Base-by-base conservation (phyloP, 2,888 invertebrate species). In the Leucozona laternaria region DNA sequence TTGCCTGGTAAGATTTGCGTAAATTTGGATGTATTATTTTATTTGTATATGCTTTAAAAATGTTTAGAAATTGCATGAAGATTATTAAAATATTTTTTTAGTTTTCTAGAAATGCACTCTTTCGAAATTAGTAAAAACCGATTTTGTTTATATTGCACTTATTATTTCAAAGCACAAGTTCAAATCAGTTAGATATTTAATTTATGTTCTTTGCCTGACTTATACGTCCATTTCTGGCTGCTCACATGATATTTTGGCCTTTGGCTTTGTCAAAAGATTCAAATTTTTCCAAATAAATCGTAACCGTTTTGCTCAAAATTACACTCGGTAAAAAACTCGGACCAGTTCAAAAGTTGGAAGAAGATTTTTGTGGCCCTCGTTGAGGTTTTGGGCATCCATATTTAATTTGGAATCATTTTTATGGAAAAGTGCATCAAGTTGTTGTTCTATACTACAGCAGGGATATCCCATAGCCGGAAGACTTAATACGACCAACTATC, bases 1-100 rank as follows among this genome's bases (percentile, higher is more conserved):
- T 90, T 93, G 89, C 93, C 93, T 88, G 93, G 93, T 93, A 91
- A 90, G 90, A 89, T 70, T 81, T 48, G 73, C 31, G 7, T 64
- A 22, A 73, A 79, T 71, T 79, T 64, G 58, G 86, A 87, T 68
- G 68, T 20, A 17, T 31, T 64, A n/a, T 64, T 72, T 72, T 11
- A 10, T 20, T 40, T 78, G 53, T 43, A 55, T 66, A 15, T 75
- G 53, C 58, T 22, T 37, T 22, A 34, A 3, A 58, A 58, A 37
- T 20, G 3, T 37, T 17, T 6, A 34, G 1, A 34, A 57, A 62
- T 60, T 40, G 43, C 25, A 43, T 43, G 64, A 11, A 20, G 0
- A 7, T 3, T 43, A 43, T 43, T 6, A 13, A 10, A 11, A 37
- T 6, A n/a, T 43, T n/a, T 45, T 17, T 17, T n/a, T 43, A 13